phyloP scores from a whole-genome alignment of 2,888 invertebrate species.

The Dicycla oo region DNA sequence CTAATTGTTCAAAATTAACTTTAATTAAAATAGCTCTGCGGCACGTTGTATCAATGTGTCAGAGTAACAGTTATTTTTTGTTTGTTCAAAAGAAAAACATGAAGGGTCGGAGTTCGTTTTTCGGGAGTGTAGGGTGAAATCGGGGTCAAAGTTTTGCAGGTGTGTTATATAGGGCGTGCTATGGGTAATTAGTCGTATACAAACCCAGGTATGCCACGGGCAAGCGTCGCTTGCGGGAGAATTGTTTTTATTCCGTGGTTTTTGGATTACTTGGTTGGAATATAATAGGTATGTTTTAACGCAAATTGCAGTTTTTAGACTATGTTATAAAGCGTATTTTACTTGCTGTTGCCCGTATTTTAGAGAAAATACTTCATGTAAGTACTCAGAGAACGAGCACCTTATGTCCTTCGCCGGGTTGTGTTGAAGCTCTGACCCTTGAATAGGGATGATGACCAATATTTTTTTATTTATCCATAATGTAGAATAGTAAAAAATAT shows the following conservation, averaged over 20 bases:
- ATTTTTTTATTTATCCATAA: too few species aligned
- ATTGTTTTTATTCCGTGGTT: too few species aligned
- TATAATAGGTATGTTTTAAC: too few species aligned
- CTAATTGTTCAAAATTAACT: constrained; percentile 48
- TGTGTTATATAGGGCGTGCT: constrained; percentile 39
- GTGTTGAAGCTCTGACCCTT: background rate
- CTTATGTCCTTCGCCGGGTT: background rate
- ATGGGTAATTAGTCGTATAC: constrained; percentile 10
- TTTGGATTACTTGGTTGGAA: too few species aligned
- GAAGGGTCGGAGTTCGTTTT: constrained; percentile 19
- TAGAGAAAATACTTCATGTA: background rate
- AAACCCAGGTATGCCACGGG: background rate
- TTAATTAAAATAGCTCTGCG: constrained; percentile 33
- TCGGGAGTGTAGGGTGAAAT: background rate
- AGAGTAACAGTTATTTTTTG: background rate
- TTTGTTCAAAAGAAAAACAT: background rate
- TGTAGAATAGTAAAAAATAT: too few species aligned
- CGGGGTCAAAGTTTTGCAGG: constrained; percentile 32
- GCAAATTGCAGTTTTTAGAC: background rate
- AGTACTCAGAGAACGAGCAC: background rate
- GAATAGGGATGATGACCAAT: too few species aligned
- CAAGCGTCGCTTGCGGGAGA: background rate
- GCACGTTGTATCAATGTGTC: background rate
- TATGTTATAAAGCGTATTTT: background rate
- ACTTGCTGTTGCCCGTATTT: background rate